Evolutionary conservation across 2,797 vertebrate genomes (phyloP).

Genomic region (Holocentrus rufus): DNA sequence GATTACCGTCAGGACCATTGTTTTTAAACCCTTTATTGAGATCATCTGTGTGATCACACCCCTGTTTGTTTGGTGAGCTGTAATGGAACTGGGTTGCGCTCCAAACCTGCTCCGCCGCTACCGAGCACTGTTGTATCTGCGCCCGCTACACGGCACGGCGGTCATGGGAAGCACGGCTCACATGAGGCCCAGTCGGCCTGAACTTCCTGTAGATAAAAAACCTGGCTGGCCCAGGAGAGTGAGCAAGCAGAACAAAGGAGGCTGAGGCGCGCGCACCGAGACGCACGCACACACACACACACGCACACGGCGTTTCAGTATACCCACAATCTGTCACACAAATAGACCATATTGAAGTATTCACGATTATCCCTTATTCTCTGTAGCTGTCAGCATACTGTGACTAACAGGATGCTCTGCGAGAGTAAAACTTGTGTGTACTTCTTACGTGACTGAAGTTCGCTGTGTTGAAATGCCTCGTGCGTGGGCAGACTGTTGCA

Average conservation of each 20-base stretch:
- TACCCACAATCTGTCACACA: constrained; percentile 66
- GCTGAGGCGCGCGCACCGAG: constrained; percentile 33
- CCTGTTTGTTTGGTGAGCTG: constrained; percentile 55
- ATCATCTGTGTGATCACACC: constrained; percentile 56
- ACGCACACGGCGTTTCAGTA: constrained; percentile 26
- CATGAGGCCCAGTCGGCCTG: constrained; percentile 78
- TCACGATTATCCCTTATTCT: constrained; percentile 72
- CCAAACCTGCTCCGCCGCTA: constrained; percentile 22
- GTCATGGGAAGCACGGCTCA: constrained; percentile 80
- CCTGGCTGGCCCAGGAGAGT: constrained; percentile 70
- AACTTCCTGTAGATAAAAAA: constrained; percentile 84
- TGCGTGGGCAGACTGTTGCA: constrained; percentile 69
- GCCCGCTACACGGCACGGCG: constrained; percentile 46
- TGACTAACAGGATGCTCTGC: constrained; percentile 76
- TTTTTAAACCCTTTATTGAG: constrained; percentile 38
- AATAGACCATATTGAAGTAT: constrained; percentile 75
- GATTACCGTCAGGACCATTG: constrained; percentile 30
- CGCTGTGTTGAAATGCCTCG: constrained; percentile 60
- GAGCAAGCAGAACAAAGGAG: constrained; percentile 71
- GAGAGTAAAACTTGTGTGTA: constrained; percentile 68
- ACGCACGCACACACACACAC: constrained; percentile 29
- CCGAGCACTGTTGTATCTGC: constrained; percentile 53
- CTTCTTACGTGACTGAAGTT: constrained; percentile 73
- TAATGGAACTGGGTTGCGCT: constrained; percentile 28
- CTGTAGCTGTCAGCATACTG: constrained; percentile 74